phyloP scores from a whole-genome alignment of 2,797 vertebrate species.

The Platyrinchus mystaceus region DNA sequence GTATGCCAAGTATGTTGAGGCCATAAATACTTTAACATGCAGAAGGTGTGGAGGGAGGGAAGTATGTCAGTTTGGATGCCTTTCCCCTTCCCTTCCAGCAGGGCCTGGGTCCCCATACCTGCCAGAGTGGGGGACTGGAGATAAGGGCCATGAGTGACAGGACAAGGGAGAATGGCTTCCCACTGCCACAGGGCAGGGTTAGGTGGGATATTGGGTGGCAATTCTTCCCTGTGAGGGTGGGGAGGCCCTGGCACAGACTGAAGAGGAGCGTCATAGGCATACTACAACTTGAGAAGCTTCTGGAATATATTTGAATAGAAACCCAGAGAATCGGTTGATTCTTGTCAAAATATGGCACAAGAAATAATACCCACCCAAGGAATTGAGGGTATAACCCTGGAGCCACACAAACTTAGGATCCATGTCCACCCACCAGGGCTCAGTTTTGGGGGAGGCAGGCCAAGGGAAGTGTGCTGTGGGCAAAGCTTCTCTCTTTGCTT shows the following conservation, averaged over 20 bases:
- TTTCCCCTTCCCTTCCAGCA: not conserved
- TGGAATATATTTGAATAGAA: not conserved
- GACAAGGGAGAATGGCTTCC: not conserved
- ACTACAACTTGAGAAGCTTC: not conserved
- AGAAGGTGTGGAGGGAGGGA: not conserved
- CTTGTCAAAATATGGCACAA: not conserved
- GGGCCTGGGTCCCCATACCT: not conserved
- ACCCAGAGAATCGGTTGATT: not conserved
- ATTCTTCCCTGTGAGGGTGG: not conserved
- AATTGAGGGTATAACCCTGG: not conserved
- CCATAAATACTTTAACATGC: constrained; percentile 35
- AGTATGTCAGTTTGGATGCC: not conserved
- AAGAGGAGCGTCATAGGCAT: not conserved
- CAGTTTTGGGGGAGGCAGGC: not conserved
- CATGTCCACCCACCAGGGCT: not conserved
- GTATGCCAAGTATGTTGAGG: not conserved
- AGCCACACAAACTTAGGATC: not conserved
- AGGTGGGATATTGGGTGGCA: not conserved
- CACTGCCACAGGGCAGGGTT: not conserved
- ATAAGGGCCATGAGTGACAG: not conserved
- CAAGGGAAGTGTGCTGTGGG: not conserved
- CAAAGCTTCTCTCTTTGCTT: constrained; percentile 32
- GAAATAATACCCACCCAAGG: not conserved
- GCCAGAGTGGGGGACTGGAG: fast-evolving
- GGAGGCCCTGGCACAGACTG: not conserved